Evolutionary conservation across 1,140 invertebrate species (phyloP).

Genomic region (Pachyrhynchus sulphureomaculatus): DNA sequence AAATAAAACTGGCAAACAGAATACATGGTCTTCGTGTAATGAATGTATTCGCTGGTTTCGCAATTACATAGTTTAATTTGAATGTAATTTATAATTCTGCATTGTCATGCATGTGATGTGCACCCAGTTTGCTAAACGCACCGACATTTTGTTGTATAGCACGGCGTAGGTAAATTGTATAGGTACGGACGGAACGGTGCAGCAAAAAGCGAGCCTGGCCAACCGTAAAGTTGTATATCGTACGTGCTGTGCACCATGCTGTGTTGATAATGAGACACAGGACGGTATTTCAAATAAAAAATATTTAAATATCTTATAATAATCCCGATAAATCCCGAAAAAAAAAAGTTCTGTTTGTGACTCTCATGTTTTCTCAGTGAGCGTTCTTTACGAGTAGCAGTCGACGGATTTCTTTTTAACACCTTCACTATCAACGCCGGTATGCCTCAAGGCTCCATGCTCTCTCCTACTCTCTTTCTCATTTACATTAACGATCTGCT

Average conservation of each 20-base stretch:
- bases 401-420: too few species aligned
- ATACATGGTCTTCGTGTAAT: slow-evolving; percentile 38
- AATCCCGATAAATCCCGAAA: too few species aligned
- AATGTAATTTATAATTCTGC: slow-evolving; percentile 54
- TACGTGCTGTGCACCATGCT: not conserved
- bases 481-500: too few species aligned
- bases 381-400: too few species aligned
- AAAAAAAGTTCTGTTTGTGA: too few species aligned
- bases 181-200: slow-evolving; percentile 35
- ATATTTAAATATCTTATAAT: too few species aligned
- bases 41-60: slow-evolving; percentile 50
- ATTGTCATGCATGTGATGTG: slow-evolving; percentile 53
- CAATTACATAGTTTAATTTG: slow-evolving; percentile 55
- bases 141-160: slow-evolving; percentile 45
- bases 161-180: slow-evolving; percentile 43
- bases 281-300: too few species aligned
- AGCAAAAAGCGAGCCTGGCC: slow-evolving; percentile 26
- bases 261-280: too few species aligned
- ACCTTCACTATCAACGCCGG: too few species aligned
- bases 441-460: too few species aligned
- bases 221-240: slow-evolving; percentile 38
- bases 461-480: too few species aligned
- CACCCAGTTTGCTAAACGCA: slow-evolving; percentile 50
- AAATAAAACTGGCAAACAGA: slow-evolving; percentile 22
- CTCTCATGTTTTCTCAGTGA: too few species aligned